phyloP scores from a whole-genome alignment of 2,797 vertebrate genomes.

The Triplophysa yarkandensis region DNA sequence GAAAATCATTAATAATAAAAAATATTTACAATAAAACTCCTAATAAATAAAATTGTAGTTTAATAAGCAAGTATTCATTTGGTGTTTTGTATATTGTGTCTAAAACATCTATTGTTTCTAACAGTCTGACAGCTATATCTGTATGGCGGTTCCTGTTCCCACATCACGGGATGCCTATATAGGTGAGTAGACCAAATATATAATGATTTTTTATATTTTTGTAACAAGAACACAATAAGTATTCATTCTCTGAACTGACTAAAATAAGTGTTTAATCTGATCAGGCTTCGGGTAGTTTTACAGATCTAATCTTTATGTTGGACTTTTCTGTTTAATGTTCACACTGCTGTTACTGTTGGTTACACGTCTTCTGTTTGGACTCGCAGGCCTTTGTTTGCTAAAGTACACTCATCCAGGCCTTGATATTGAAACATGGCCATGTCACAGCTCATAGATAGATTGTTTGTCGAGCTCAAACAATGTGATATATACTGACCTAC shows the following conservation, averaged over 20 bases:
- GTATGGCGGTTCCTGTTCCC: constrained; percentile 84
- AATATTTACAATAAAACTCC: too few species aligned
- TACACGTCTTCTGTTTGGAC: not conserved
- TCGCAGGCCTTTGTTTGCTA: not conserved
- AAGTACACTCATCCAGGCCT: not conserved
- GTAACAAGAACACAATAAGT: not conserved
- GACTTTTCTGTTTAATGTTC: not conserved
- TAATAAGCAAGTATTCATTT: too few species aligned
- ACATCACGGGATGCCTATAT: constrained; percentile 83
- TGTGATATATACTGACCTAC: not conserved
- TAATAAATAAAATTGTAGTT: too few species aligned
- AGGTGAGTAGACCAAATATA: constrained; percentile 77
- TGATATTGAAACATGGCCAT: not conserved
- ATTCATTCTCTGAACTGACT: not conserved
- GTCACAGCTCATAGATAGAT: not conserved
- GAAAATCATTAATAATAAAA: too few species aligned
- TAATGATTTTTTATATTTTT: not conserved
- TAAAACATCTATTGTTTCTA: constrained; percentile 53
- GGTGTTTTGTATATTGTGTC: not conserved
- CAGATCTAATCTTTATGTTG: not conserved
- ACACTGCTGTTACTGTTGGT: not conserved
- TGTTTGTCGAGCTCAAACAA: constrained; percentile 5
- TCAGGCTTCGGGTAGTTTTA: not conserved
- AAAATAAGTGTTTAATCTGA: not conserved
- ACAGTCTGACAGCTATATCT: constrained; percentile 94